A percentile compares a stretch with the other conserved stretches of the same genome.
Evolutionary conservation across 2,797 vertebrate genomes (phyloP).

Genomic region (Gadopsis marmoratus): DNA sequence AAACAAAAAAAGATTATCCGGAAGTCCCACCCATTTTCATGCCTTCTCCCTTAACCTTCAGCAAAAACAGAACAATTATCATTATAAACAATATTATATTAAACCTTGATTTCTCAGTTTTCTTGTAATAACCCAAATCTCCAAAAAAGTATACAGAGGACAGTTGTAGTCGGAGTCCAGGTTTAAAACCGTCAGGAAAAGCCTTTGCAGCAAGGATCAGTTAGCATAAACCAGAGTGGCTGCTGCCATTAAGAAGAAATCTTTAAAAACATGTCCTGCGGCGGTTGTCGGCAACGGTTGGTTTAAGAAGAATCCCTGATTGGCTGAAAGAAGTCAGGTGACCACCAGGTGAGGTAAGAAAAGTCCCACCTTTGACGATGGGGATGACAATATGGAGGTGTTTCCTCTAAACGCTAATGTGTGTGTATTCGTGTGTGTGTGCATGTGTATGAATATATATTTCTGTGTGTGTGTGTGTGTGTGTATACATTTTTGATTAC

Average conservation of each 20-base stretch:
- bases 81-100: constrained; percentile 78
- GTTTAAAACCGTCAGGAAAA: constrained; percentile 74
- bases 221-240: constrained; percentile 68
- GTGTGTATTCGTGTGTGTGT: constrained; percentile 53
- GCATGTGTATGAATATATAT: constrained; percentile 41
- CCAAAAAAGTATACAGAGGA: constrained; percentile 68
- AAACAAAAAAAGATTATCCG: constrained; percentile 60
- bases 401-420: constrained; percentile 69
- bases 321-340: constrained; percentile 88
- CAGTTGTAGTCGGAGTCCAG: constrained; percentile 70
- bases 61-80: constrained; percentile 70
- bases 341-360: constrained; percentile 87
- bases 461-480: constrained; percentile 40
- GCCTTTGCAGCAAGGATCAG: constrained; percentile 61
- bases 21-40: constrained; percentile 64
- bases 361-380: constrained; percentile 76
- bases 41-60: constrained; percentile 58
- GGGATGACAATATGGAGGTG: constrained; percentile 75
- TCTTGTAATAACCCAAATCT: constrained; percentile 74
- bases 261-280: constrained; percentile 81
- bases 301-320: constrained; percentile 89
- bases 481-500: constrained; percentile 69
- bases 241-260: constrained; percentile 76
- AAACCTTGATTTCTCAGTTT: constrained; percentile 71
- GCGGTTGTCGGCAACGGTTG: constrained; percentile 76